Evolutionary conservation across 2,113 vertebrate species (phyloP).

Genomic region (Hypanus sabinus): DNA sequence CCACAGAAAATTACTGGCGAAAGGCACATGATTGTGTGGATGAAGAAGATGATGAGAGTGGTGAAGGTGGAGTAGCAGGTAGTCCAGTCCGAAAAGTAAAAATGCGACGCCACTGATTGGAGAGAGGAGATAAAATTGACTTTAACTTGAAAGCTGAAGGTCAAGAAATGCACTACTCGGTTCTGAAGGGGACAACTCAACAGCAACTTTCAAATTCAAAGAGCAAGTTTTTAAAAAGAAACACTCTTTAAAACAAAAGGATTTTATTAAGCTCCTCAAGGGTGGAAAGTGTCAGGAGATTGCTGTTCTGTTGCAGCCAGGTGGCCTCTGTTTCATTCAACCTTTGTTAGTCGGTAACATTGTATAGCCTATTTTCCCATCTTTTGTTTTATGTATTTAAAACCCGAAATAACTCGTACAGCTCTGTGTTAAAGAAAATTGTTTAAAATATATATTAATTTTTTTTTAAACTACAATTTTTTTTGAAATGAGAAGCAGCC

Average conservation of each 20-base stretch:
- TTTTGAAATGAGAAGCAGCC: conserved; percentile 27
- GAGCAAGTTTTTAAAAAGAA: background rate
- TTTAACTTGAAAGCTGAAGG: conserved; percentile 34
- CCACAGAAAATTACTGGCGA: conserved; percentile 84
- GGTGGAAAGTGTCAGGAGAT: background rate
- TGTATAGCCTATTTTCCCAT: conserved; percentile 32
- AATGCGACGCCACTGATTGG: conserved; percentile 85
- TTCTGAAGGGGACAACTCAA: conserved; percentile 12
- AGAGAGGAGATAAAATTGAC: background rate
- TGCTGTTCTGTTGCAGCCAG: background rate
- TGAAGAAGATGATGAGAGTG: conserved; percentile 57
- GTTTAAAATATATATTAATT: conserved; percentile 23
- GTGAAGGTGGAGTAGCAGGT: conserved; percentile 59
- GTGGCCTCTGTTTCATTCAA: conserved; percentile 14
- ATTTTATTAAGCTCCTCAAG: conserved; percentile 26
- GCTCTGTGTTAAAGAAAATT: conserved; percentile 25
- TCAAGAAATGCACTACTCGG: conserved; percentile 28
- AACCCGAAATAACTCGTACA: background rate
- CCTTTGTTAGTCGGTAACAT: conserved; percentile 27
- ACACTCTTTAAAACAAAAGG: background rate
- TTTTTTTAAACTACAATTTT: conserved; percentile 7
- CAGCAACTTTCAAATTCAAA: conserved; percentile 31
- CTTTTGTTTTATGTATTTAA: conserved; percentile 37
- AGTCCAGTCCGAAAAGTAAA: conserved; percentile 83
- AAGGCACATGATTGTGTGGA: conserved; percentile 62